Evolutionary conservation across 1,140 invertebrate genomes (phyloP).

Genomic region (Pantala flavescens): DNA sequence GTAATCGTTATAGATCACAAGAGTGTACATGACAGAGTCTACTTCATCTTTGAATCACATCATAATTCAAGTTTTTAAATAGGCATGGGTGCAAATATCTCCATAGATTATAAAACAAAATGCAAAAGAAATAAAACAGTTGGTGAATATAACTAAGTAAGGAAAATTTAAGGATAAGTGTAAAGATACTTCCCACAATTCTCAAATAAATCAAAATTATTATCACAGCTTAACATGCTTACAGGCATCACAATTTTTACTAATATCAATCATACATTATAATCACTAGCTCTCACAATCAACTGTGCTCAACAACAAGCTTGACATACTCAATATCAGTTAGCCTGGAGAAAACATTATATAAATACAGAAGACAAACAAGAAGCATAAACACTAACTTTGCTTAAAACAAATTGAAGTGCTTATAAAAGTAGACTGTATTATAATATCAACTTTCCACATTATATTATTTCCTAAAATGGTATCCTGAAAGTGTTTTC

Average conservation of each 20-base stretch:
- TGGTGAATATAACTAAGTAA: neutral
- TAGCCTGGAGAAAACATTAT: no score
- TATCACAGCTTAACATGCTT: slow-evolving; percentile 3
- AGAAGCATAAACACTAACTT: no score
- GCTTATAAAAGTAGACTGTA: no score
- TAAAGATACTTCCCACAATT: neutral
- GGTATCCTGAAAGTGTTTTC: no score
- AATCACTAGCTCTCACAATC: neutral
- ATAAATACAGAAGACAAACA: no score
- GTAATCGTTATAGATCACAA: no score
- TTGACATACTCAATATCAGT: no score
- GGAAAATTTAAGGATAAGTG: neutral
- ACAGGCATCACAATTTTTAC: neutral
- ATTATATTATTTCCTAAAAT: no score
- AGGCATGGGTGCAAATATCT: neutral
- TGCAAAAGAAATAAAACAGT: neutral
- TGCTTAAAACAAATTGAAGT: no score
- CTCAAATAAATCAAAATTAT: neutral
- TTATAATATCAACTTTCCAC: no score
- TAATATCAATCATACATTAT: neutral
- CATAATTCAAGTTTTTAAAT: neutral
- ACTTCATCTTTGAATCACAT: neutral
- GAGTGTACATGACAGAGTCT: no score
- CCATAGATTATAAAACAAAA: neutral
- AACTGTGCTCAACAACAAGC: neutral